These are phyloP conservation scores for Spinus olivaceus DNA, from an alignment of 2,797 vertebrate genomes.

Conservation along the genomic window DNA sequence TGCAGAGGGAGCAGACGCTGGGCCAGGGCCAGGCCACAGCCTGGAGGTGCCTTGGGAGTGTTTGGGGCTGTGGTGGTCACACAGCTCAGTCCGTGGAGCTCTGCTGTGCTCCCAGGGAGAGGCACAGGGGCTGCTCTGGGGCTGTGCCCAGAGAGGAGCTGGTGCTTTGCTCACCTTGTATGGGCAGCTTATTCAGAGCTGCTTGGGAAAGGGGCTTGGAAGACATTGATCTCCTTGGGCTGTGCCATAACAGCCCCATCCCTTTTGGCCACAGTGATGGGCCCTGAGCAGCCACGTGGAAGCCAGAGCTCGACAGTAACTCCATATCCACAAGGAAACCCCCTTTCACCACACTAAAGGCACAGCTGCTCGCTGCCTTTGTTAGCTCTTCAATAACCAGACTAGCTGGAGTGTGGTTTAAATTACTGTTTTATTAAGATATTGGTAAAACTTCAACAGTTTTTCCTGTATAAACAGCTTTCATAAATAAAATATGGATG, in stretches of 20 bases:
- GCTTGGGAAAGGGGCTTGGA: neutral
- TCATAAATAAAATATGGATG: slow-evolving; percentile 77
- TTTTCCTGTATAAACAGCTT: slow-evolving; percentile 77
- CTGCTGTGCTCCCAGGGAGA: neutral
- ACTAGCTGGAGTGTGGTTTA: slow-evolving; percentile 58
- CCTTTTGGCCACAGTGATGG: fast-evolving
- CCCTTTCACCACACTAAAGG: neutral
- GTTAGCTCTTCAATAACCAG: slow-evolving; percentile 60
- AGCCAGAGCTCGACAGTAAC: fast-evolving
- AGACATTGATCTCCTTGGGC: fast-evolving
- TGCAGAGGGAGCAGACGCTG: neutral
- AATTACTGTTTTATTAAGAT: slow-evolving; percentile 81
- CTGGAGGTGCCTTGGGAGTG: fast-evolving
- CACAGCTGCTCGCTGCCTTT: neutral
- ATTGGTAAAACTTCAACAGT: slow-evolving; percentile 78
- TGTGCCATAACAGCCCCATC: neutral
- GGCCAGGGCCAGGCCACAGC: fast-evolving
- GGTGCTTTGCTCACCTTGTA: fast-evolving
- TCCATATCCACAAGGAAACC: fast-evolving
- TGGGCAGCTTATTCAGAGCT: fast-evolving
- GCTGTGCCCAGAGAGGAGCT: neutral
- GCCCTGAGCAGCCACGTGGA: fast-evolving
- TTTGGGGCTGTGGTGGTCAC: neutral
- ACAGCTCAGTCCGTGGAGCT: neutral
- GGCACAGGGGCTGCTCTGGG: neutral